A percentile compares a stretch with the other conserved stretches of the same genome.
phyloP scores from a whole-genome alignment of 1,140 invertebrate genomes.

The Ceratosolen solmsi region DNA sequence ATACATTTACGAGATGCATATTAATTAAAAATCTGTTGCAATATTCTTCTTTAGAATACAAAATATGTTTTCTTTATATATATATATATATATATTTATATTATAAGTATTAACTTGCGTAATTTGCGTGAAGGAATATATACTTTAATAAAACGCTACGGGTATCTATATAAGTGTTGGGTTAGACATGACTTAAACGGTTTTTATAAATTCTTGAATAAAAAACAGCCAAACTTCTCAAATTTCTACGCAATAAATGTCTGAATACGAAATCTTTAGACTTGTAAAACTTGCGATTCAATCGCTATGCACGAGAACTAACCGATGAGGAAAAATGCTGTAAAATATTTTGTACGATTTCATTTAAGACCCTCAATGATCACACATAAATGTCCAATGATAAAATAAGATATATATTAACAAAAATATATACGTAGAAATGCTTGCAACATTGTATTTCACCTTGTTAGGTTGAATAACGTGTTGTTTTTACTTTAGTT shows the following conservation, averaged over 20 bases:
- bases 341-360: constrained; percentile 38
- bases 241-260: constrained; percentile 67
- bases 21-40: too few relatives aligned
- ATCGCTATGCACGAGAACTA: constrained; percentile 12
- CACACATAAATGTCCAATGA: constrained; percentile 30
- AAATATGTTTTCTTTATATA: too few relatives aligned
- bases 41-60: too few relatives aligned
- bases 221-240: constrained; percentile 58
- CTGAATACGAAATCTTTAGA: constrained; percentile 56
- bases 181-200: constrained; percentile 66
- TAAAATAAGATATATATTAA: constrained; percentile 54
- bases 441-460: constrained; percentile 16
- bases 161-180: constrained; percentile 61
- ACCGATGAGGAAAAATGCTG: not conserved
- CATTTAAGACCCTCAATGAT: constrained; percentile 27
- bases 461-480: constrained; percentile 17
- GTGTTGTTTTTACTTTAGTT: too few relatives aligned
- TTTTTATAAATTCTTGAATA: constrained; percentile 63
- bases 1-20: too few relatives aligned
- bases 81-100: too few relatives aligned
- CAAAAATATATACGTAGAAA: not conserved
- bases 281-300: constrained; percentile 56
- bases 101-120: too few relatives aligned
- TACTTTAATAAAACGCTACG: constrained; percentile 44
- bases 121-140: constrained; percentile 27